Evolutionary conservation across 2,113 vertebrate species (phyloP), one percentile per base, ranked within the genome.

Genomic region (Hippocampus zosterae): DNA sequence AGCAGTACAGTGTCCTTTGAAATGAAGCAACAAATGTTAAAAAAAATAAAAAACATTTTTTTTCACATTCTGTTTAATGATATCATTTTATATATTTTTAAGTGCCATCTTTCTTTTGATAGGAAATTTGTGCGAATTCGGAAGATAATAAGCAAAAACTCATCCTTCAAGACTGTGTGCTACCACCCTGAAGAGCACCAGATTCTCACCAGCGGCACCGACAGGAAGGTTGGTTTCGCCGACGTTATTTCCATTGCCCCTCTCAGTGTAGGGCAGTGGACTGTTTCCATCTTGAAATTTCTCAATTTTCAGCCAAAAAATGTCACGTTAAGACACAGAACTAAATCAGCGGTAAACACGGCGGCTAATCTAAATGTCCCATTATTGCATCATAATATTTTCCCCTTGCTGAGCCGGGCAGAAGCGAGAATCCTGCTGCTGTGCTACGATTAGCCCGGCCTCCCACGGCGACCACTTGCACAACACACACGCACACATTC

Each of bases 111-210:
- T 18, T 59, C 21, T 18, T 60, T 18, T 53, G 2, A 8, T 40
- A 98, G 96, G 37, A 90, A 76, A 25, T 96, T 93, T 33, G 75
- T 81, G 46, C 94, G 94, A 81, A 94, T 92, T 83, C 93, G 95
- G 75, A 93, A 93, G 89, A 84, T 98, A 72, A 89, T 93, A 37
- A 87, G 91, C 67, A 94, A 46, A 65, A 65, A 94, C 81, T 95
- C 94, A 0, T 73, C 93, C 46, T 95, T 96, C 84, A 92, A 88
- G 73, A 92, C 91, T 2, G 92, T 95, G 27, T 96, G 95, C 69
- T 98, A 95, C 85, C 93, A 95, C 78, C 94, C 95, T 0, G 95
- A 96, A 11, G 94, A 94, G 72, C 91, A 93, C 85, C 96, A 97
- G 87, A 84, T 95, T 61, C 91, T 96, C 79, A 96, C 94, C 77